Evolutionary conservation across 2,888 invertebrate species (phyloP).

Genomic region (Lottia scabra): DNA sequence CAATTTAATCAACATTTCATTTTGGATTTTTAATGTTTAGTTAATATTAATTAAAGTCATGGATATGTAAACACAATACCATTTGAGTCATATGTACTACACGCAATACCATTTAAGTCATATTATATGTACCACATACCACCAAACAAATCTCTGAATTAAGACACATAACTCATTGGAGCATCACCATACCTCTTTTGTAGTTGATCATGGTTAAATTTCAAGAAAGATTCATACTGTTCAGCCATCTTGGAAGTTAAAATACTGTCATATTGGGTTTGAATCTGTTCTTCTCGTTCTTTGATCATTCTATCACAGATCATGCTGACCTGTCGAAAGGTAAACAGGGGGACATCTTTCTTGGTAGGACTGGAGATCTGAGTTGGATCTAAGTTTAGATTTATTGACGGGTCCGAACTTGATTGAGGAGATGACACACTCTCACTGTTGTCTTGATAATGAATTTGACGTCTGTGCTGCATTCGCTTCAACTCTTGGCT

Average conservation of each 20-base stretch:
- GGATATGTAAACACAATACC: no score
- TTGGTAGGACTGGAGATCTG: conserved; percentile 50
- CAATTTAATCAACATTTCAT: no score
- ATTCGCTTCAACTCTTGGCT: conserved; percentile 92
- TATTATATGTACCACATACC: no score
- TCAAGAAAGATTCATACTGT: conserved; percentile 98
- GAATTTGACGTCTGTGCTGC: conserved; percentile 88
- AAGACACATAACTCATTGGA: conserved; percentile 66
- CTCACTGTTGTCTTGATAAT: conserved; percentile 70
- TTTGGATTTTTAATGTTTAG: no score
- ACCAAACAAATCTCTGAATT: no score
- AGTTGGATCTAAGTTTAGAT: conserved; percentile 30
- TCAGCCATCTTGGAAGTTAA: conserved; percentile 94
- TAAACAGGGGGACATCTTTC: conserved; percentile 87
- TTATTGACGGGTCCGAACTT: conserved; percentile 31
- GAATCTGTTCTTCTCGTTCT: conserved; percentile 92
- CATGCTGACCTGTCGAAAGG: conserved; percentile 94
- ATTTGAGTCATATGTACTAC: no score
- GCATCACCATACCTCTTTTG: conserved; percentile 77
- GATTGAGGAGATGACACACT: conserved; percentile 37
- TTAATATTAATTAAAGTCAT: no score
- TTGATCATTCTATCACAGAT: conserved; percentile 97
- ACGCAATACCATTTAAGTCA: no score
- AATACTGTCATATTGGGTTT: conserved; percentile 94
- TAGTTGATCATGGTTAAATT: conserved; percentile 98